Evolutionary conservation across 2,888 invertebrate species (phyloP).

Genomic region (Acrobasis consociella): DNA sequence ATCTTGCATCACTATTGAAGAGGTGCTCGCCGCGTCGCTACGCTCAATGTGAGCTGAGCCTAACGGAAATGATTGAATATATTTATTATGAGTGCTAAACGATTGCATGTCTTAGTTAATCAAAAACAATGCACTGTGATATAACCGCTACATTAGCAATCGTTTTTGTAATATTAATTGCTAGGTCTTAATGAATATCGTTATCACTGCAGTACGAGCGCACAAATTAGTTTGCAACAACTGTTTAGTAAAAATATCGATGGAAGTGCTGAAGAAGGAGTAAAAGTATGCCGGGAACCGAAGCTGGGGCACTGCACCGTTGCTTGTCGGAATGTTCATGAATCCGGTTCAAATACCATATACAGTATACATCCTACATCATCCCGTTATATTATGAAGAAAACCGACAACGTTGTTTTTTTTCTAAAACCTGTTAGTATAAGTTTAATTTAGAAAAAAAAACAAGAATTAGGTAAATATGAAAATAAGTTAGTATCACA

Average conservation of each 20-base stretch:
- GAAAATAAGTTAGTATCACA: no score
- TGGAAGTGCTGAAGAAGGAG: slow-evolving; percentile 2
- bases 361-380: slow-evolving; percentile 25
- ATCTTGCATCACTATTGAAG: no score
- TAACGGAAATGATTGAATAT: slow-evolving; percentile 26
- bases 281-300: slow-evolving; percentile 35
- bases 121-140: slow-evolving; percentile 26
- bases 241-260: neutral
- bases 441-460: no score
- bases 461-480: no score
- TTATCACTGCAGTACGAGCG: slow-evolving; percentile 11
- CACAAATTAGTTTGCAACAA: neutral
- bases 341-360: slow-evolving; percentile 50
- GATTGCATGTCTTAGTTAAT: slow-evolving; percentile 23
- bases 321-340: slow-evolving; percentile 52
- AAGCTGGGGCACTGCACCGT: slow-evolving; percentile 51
- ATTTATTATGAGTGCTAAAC: slow-evolving; percentile 27
- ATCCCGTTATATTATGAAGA: slow-evolving; percentile 30
- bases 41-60: no score
- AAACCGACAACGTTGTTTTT: slow-evolving; percentile 22
- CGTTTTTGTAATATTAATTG: slow-evolving; percentile 19
- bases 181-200: slow-evolving; percentile 12
- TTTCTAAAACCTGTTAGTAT: neutral
- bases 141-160: slow-evolving; percentile 27
- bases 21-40: no score